A percentile compares a stretch with the other conserved stretches of the same genome.
phyloP scores from a whole-genome alignment of 2,113 vertebrate species.

The Xenus cinereus region DNA sequence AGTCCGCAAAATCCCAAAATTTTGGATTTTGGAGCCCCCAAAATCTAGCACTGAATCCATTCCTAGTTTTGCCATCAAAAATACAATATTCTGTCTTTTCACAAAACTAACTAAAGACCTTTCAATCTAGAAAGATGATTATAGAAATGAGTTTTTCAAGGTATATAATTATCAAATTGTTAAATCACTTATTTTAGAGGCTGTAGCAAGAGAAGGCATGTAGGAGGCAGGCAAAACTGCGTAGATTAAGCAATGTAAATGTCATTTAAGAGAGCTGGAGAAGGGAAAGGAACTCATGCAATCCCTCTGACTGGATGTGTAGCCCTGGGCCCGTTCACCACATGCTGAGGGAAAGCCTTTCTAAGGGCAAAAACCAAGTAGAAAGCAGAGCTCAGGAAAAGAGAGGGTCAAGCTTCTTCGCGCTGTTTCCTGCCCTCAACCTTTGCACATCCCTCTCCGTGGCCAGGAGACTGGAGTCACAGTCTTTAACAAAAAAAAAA shows the following conservation, averaged over 20 bases:
- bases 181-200: constrained; percentile 5
- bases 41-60: neutral
- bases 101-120: neutral
- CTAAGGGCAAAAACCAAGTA: neutral
- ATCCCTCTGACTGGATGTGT: neutral
- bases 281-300: neutral
- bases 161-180: constrained; percentile 15
- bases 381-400: neutral
- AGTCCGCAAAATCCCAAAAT: neutral
- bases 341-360: neutral
- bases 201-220: constrained; percentile 14
- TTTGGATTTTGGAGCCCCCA: no score
- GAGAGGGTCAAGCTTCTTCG: neutral
- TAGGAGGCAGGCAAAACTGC: neutral
- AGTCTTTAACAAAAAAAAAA: neutral
- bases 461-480: neutral
- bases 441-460: neutral
- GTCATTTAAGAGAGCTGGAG: neutral
- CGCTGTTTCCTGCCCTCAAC: neutral
- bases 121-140: neutral
- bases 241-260: neutral
- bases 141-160: neutral
- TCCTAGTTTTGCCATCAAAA: neutral
- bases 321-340: neutral
- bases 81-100: neutral